Evolutionary conservation across 1,140 invertebrate species (phyloP), one percentile per base, ranked within the genome.

Genomic region (Lamellibrachia luymesi): DNA sequence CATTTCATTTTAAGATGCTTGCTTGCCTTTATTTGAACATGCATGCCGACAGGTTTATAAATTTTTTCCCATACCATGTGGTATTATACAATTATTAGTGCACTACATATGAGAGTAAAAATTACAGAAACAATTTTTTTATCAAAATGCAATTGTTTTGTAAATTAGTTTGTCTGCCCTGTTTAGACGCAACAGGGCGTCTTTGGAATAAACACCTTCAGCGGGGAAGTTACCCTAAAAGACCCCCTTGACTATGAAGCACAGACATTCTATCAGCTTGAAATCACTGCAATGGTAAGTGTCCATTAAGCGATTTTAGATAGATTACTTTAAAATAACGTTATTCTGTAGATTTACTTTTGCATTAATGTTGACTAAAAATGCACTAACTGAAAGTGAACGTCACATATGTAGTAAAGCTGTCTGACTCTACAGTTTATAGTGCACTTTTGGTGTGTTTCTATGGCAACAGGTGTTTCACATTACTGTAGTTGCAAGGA

Each of bases 161-260:
- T 38, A 38, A 38, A 38, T 38, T 4, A 27, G 0, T n/a, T 91
- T 50, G n/a, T 93, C 25, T 93, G 50, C 80, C 22, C 27, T 51
- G 50, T 93, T 93, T 56, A 93, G 93, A 56, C 93, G 22, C 90
- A 50, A 5, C 92, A 50, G 92, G 91, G 90, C 0, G 49, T 93
- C 51, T 93, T 93, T 80, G 52, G 22, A 10, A 92, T 93, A 2
- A 49, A 93, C 27, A 13, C 50, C 7, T 38, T n/a, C 50, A 51
- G 50, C 51, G 98, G 98, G 0, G 97, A 97, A 13, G 96, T 98
- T 1, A 97, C 97, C 17, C 95, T 98, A 0, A 96, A 96, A 8
- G 96, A 97, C 92, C 96, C 97, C 0, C 95, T 98, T 90, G 98
- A 98, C 95, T 98, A 97, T 94, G 98, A 98, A 95, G 97, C 97